These are phyloP conservation scores for Aspidiotus destructor DNA, from an alignment of 2,888 invertebrate genomes.

Conservation along the genomic window DNA sequence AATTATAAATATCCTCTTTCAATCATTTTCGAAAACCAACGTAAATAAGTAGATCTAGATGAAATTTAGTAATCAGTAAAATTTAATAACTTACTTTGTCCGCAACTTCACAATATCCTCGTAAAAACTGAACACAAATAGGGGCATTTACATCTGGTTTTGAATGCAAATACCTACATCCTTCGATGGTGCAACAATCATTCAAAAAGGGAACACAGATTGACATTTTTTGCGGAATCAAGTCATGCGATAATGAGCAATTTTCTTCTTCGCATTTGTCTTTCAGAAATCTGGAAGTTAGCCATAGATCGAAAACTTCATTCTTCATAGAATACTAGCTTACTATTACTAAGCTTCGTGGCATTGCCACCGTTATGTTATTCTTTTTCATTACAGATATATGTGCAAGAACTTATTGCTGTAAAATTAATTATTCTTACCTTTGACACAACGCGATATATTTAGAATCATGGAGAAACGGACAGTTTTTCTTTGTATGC, in stretches of 20 bases:
- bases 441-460: conserved; percentile 19
- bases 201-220: conserved; percentile 17
- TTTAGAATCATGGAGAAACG: conserved; percentile 11
- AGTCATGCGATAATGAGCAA: conserved; percentile 20
- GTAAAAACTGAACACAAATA: conserved; percentile 20
- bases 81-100: conserved; percentile 12
- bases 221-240: conserved; percentile 11
- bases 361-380: not conserved
- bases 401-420: not conserved
- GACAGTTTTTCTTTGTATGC: not conserved
- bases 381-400: not conserved
- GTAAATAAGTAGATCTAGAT: not conserved
- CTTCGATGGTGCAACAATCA: not conserved
- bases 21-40: too few relatives aligned
- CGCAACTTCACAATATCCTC: conserved; percentile 20
- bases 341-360: too few relatives aligned
- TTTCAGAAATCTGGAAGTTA: conserved; percentile 9
- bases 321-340: too few relatives aligned
- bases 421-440: not conserved
- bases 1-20: not conserved
- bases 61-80: too few relatives aligned
- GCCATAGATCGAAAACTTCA: too few relatives aligned
- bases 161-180: conserved; percentile 9
- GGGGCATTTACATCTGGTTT: conserved; percentile 10
- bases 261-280: conserved; percentile 10